Evolutionary conservation across 92 coral and sea anemone genomes (phyloP).

Genomic region (Pocillopora meandrina): DNA sequence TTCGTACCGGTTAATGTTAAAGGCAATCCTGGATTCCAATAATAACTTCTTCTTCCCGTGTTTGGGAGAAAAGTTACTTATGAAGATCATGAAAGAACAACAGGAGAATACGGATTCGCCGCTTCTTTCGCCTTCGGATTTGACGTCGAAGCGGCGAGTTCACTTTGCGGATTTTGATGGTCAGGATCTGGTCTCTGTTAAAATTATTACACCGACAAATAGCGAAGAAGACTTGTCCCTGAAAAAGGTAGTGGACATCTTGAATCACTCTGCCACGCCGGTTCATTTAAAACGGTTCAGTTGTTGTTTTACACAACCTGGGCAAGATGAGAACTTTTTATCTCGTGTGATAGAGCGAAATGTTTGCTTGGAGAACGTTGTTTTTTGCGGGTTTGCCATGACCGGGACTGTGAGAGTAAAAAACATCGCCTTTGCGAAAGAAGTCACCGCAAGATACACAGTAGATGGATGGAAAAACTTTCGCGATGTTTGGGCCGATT

Average conservation of each 20-base stretch:
- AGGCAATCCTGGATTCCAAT: conserved; percentile 8
- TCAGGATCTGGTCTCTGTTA: conserved; percentile 85
- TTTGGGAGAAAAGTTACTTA: background rate
- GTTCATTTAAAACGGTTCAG: conserved; percentile 26
- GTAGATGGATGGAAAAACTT: conserved; percentile 73
- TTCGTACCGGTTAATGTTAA: background rate
- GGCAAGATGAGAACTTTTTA: conserved; percentile 56
- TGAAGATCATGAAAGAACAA: conserved; percentile 31
- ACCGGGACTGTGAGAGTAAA: conserved; percentile 86
- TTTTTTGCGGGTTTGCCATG: conserved; percentile 83
- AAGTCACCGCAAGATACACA: conserved; percentile 77
- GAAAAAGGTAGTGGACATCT: conserved; percentile 28
- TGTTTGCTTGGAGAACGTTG: conserved; percentile 91
- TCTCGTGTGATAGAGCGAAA: conserved; percentile 62
- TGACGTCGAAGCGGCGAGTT: conserved; percentile 70
- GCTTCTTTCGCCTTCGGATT: conserved; percentile 31
- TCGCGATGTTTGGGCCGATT: conserved; percentile 85
- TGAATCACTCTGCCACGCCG: conserved; percentile 32
- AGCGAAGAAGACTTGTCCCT: conserved; percentile 80
- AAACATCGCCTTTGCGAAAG: conserved; percentile 84
- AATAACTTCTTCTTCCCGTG: conserved; percentile 19
- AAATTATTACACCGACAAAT: conserved; percentile 85
- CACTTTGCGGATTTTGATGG: conserved; percentile 96
- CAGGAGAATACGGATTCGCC: conserved; percentile 11
- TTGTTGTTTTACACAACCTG: conserved; percentile 81